Evolutionary conservation across 2,888 invertebrate genomes (phyloP), one percentile per base, ranked within the genome.

Genomic region (Xestia c-nigrum): DNA sequence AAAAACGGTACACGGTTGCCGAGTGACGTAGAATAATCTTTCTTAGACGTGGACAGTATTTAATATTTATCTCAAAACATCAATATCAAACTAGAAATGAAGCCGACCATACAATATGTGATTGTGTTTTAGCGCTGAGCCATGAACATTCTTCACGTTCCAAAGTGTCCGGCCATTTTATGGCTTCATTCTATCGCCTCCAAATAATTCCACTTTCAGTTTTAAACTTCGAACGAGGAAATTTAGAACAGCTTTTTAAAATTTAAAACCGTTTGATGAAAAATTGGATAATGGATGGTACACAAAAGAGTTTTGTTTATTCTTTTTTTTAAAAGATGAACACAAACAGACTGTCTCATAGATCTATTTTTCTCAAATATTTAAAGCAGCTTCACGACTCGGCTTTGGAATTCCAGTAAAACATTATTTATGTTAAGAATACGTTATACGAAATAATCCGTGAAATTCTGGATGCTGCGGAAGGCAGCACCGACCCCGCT

Each of bases 111-210:
- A 76, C 71, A 84, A 85, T 89, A 86, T 82, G 80, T 88, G 83
- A 88, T 85, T 84, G 85, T 78, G 84, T 88, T 90, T 89, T 89
- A 89, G 87, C 77, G 77, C 76, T 84, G 84, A 78, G 73, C 82
- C 77, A 72, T 78, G 78, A 88, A 89, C 87, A 91, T 91, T 92
- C 88, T 87, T 88, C 88, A 81, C 89, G 83, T 85, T 79, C 81
- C 81, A 76, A 79, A 86, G 78, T 85, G 84, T 85, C 73, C 84
- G 73, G 74, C 86, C 83, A 78, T 86, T 90, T 89, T 88, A 90
- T 85, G 83, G 83, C 89, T 90, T 86, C 85, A 90, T 90, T 89
- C 82, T 87, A 80, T 81, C 75, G 78, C 78, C 64, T 84, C 65
- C 59, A 89, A 90, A 90, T 88, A 88, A 88, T 88, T 87, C 72